A percentile compares a stretch with the other conserved stretches of the same genome.
Conservation (phyloP, 2,888 invertebrate genomes). For the Elmis aenea region DNA sequence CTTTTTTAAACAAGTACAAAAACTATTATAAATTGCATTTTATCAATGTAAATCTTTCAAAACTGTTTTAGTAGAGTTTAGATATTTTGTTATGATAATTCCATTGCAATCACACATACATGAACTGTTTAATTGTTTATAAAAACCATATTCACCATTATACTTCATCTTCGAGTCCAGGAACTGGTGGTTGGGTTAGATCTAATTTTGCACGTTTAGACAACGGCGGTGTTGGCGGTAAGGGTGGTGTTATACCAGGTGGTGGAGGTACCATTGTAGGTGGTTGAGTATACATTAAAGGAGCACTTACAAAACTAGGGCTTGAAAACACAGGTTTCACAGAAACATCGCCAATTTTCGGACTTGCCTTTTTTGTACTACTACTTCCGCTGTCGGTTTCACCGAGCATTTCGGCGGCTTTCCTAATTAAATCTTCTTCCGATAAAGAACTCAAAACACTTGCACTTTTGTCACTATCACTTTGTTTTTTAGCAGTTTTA, state of each 20-base stretch:
- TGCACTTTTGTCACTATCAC: slow-evolving; percentile 20
- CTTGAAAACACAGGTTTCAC: slow-evolving; percentile 2
- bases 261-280: slow-evolving; percentile 37
- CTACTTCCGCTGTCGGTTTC: slow-evolving; percentile 34
- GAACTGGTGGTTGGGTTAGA: slow-evolving; percentile 40
- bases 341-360: slow-evolving; percentile 5
- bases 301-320: slow-evolving; percentile 11
- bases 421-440: slow-evolving; percentile 54
- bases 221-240: too few relatives aligned
- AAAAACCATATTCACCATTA: too few relatives aligned
- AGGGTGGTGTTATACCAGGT: slow-evolving; percentile 18
- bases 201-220: slow-evolving; percentile 35
- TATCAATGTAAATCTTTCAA: too few relatives aligned
- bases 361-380: slow-evolving; percentile 11
- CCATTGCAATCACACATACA: too few relatives aligned
- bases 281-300: slow-evolving; percentile 37
- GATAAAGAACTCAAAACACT: slow-evolving; percentile 52
- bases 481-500: slow-evolving; percentile 5
- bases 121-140: too few relatives aligned
- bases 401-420: slow-evolving; percentile 55
- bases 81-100: too few relatives aligned
- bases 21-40: too few relatives aligned
- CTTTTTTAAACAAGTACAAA: too few relatives aligned
- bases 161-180: slow-evolving; percentile 39
- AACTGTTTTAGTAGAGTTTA: too few relatives aligned